phyloP scores from a whole-genome alignment of 2,113 vertebrate genomes.

The Lepidothrix coronata region DNA sequence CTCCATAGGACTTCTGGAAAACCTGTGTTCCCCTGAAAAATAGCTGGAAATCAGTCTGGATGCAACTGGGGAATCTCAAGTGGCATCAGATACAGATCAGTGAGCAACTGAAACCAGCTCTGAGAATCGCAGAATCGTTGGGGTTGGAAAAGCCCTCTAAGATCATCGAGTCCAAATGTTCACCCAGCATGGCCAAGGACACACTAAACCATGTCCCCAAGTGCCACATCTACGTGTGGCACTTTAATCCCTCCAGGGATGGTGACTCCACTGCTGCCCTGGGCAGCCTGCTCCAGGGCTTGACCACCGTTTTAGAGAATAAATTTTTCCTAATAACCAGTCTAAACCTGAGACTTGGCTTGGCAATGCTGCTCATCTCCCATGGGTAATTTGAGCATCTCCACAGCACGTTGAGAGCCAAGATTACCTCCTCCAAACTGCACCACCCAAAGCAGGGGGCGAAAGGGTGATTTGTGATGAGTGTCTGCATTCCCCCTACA shows the following conservation, averaged over 20 bases:
- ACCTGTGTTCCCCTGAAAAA: background rate
- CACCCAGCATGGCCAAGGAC: background rate
- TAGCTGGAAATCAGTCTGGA: background rate
- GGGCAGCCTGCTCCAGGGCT: background rate
- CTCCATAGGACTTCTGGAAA: background rate
- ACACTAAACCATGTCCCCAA: background rate
- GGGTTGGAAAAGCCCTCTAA: background rate
- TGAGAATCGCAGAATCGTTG: background rate
- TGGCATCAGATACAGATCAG: background rate
- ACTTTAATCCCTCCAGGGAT: background rate
- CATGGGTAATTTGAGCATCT: background rate
- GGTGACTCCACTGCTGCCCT: background rate
- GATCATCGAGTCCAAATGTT: background rate
- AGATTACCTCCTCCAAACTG: background rate
- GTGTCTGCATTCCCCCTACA: background rate
- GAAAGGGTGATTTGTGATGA: fast-evolving
- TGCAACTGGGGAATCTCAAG: background rate
- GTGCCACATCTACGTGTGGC: background rate
- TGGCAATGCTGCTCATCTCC: background rate
- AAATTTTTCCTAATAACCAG: background rate
- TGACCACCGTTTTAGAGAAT: background rate
- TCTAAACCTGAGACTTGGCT: background rate
- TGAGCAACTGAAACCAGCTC: background rate
- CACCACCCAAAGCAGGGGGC: background rate
- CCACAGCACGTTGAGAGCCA: background rate